Base-by-base conservation (phyloP, 1,140 invertebrate species). In the Oedothorax gibbosus region DNA sequence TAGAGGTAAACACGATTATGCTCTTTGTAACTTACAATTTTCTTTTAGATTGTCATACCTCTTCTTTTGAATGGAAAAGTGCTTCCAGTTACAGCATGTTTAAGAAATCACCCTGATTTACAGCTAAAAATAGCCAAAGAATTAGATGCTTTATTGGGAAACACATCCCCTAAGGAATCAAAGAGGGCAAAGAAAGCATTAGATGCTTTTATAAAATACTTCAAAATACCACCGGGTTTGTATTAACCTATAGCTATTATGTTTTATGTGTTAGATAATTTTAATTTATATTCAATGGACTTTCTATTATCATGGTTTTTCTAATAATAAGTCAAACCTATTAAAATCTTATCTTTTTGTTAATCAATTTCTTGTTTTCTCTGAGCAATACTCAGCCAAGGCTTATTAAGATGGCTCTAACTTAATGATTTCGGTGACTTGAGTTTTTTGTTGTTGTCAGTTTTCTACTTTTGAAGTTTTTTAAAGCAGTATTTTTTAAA, bases 201-300 rank as follows among this genome's bases (percentile, higher is more conserved):
- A 18, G 18, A 53, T 56, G 10, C 60, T 11, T 49, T 75, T 14
- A 49, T 84, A 3, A 76, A 68, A 8, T 50, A 20, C 50, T 76
- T 75, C 18, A 84, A 84, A 66, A 84, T 76, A 50, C 71, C 81
- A 7, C 9, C 62, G 14, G 81, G 81, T 84, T 21, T 18, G 65
- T 35, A 35, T 79, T 66, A n/a, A n/a, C 7, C 49, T 51, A 4
- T 50, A 57, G 11, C 49, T 50, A n/a, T 71, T 51, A 51, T n/a
- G 35, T n/a, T 50, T 69, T 21, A 66, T 66, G 5, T 12, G 7
- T 66, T 66, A 0, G 3, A 35, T 66, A 7, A 21, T 66, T 35
- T 11, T 8, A 66, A 21, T 35, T 35, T 35, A 35, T 35, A 35
- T 35, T 2, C 35, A 35, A 35, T 35, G 1, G 35, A 35, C 35